Conservation (phyloP, 2,113 vertebrate genomes). For the Corynorhinus townsendii region DNA sequence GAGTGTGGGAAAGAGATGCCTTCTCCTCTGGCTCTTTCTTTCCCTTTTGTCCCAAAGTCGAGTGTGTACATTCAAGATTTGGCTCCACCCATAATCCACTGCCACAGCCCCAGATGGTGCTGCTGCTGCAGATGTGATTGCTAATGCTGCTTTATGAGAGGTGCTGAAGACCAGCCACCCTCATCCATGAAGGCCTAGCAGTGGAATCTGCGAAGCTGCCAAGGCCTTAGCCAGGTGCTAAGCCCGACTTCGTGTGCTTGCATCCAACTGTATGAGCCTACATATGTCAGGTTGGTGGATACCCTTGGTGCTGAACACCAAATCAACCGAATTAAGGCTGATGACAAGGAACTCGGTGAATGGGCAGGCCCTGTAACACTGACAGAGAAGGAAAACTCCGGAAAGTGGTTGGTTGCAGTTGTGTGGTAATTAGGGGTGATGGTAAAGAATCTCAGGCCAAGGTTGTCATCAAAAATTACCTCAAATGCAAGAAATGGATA, state of each 20-base stretch:
- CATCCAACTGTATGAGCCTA: background rate
- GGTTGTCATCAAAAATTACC: background rate
- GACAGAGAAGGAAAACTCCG: background rate
- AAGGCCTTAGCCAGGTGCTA: background rate
- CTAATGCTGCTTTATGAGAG: background rate
- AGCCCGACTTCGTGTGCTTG: background rate
- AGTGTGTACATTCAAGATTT: background rate
- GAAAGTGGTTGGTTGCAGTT: background rate
- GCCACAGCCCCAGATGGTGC: background rate
- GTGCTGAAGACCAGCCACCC: background rate
- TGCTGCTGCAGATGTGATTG: background rate
- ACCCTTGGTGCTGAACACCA: background rate
- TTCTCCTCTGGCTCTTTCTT: background rate
- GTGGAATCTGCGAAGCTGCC: background rate
- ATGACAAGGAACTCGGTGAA: background rate
- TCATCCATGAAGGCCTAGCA: background rate
- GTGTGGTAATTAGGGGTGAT: background rate
- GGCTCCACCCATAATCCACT: background rate
- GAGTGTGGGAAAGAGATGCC: background rate
- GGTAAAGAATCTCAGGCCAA: background rate
- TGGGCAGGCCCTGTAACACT: background rate
- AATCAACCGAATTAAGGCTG: background rate
- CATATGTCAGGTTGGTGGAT: background rate
- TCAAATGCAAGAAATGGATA: conserved; percentile 6
- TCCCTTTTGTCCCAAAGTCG: background rate